Evolutionary conservation across 2,797 vertebrate genomes (phyloP).

Genomic region (Pyrrhura leucotis): DNA sequence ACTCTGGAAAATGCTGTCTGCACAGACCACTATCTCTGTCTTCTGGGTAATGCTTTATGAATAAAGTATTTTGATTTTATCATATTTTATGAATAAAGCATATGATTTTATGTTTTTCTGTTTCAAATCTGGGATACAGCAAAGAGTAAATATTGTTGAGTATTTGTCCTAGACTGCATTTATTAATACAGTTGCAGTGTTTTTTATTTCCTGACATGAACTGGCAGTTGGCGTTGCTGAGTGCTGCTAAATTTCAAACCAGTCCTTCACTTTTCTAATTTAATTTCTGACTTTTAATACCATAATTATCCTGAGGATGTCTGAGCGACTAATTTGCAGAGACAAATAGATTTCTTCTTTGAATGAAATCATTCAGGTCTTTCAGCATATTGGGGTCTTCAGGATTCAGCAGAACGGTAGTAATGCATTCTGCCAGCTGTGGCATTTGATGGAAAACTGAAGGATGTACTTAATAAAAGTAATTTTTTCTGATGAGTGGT

Average conservation of each 20-base stretch:
- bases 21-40: neutral
- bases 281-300: constrained; percentile 23
- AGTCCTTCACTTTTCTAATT: neutral
- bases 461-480: neutral
- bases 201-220: constrained; percentile 14
- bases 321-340: neutral
- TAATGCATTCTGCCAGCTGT: neutral
- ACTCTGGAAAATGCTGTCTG: neutral
- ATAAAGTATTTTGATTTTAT: neutral
- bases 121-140: neutral
- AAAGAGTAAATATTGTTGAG: neutral
- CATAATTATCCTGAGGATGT: neutral
- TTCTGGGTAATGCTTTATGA: neutral
- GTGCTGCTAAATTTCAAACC: neutral
- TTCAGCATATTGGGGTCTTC: neutral
- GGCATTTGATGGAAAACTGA: neutral
- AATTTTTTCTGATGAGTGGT: neutral
- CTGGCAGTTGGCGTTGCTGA: neutral
- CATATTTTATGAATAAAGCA: neutral
- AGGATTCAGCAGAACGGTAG: neutral
- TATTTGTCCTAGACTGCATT: neutral
- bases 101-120: neutral
- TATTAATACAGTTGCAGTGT: neutral
- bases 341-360: neutral
- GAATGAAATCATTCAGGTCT: neutral